phyloP scores from a whole-genome alignment of 1,140 invertebrate species.

The Zaprionus inermis region DNA sequence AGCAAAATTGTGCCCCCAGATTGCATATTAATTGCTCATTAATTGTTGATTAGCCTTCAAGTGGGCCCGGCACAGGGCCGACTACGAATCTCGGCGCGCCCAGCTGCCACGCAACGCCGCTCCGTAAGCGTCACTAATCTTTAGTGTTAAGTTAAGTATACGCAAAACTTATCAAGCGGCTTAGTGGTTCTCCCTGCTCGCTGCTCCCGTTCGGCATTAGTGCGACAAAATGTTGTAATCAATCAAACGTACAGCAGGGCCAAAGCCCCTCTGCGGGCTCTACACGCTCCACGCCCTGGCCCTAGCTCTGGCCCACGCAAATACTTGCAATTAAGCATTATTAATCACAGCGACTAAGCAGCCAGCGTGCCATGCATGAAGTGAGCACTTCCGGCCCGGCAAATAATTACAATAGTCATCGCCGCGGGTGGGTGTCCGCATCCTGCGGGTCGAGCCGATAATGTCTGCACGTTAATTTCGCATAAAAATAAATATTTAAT shows the following conservation, averaged over 20 bases:
- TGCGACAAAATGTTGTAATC: slow-evolving; percentile 80
- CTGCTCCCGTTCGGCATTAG: slow-evolving; percentile 52
- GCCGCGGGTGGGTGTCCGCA: slow-evolving; percentile 36
- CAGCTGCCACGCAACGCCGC: slow-evolving; percentile 11
- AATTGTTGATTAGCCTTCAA: slow-evolving; percentile 79
- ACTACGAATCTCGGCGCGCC: slow-evolving; percentile 38
- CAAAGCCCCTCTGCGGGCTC: slow-evolving; percentile 23
- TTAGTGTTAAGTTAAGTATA: slow-evolving; percentile 62
- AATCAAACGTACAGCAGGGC: slow-evolving; percentile 61
- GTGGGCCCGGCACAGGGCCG: slow-evolving; percentile 27
- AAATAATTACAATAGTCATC: slow-evolving; percentile 80
- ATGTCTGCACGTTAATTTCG: slow-evolving; percentile 69
- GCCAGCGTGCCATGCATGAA: slow-evolving; percentile 47
- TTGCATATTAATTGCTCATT: slow-evolving; percentile 83
- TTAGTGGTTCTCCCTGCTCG: slow-evolving; percentile 18
- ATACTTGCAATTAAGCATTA: slow-evolving; percentile 81
- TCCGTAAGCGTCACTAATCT: slow-evolving; percentile 56
- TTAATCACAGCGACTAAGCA: slow-evolving; percentile 78
- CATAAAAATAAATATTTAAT: slow-evolving; percentile 81
- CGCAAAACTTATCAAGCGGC: slow-evolving; percentile 62
- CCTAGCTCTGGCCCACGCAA: slow-evolving; percentile 42
- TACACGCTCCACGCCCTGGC: neutral
- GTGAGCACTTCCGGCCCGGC: slow-evolving; percentile 61
- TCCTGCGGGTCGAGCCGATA: slow-evolving; percentile 41
- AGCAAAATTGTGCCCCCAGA: slow-evolving; percentile 44